These are phyloP conservation scores for Cheilosia variabilis DNA, from an alignment of 2,888 invertebrate species.

Conservation along the genomic window DNA sequence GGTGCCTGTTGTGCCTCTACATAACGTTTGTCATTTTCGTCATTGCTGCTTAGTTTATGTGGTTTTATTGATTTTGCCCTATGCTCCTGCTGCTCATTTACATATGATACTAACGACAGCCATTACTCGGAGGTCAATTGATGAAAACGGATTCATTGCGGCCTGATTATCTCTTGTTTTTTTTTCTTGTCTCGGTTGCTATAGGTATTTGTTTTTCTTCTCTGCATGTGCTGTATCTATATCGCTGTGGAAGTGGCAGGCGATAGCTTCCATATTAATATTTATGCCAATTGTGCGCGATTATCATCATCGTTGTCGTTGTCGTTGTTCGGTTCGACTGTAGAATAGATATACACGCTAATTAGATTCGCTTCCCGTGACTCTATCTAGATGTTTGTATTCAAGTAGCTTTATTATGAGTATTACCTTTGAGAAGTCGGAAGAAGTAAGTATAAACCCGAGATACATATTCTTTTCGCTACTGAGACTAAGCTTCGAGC, in stretches of 20 bases:
- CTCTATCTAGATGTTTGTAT: constrained; percentile 8
- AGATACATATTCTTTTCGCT: background rate
- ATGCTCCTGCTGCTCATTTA: background rate
- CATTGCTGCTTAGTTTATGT: constrained; percentile 10
- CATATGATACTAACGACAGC: constrained; percentile 15
- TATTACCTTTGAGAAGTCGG: constrained; percentile 13
- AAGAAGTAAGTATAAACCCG: background rate
- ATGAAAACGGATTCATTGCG: constrained; percentile 55
- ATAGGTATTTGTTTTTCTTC: constrained; percentile 2
- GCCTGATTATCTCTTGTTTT: constrained; percentile 32
- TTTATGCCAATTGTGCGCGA: constrained; percentile 28
- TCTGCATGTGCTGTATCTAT: background rate
- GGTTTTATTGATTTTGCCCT: constrained; percentile 66
- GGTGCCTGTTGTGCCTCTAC: constrained; percentile 23
- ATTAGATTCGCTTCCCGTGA: constrained; percentile 20
- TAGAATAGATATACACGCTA: constrained; percentile 8
- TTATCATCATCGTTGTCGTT: background rate
- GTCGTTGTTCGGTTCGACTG: constrained; percentile 14
- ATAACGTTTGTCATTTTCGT: constrained; percentile 16
- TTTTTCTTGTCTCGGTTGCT: constrained; percentile 11
- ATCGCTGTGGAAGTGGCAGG: constrained; percentile 2
- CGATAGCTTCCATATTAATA: constrained; percentile 8
- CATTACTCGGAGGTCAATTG: constrained; percentile 45
- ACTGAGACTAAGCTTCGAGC: background rate
- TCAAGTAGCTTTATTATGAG: constrained; percentile 25